phyloP scores from a whole-genome alignment of 2,113 vertebrate species.

The Chionodraco myersi region DNA sequence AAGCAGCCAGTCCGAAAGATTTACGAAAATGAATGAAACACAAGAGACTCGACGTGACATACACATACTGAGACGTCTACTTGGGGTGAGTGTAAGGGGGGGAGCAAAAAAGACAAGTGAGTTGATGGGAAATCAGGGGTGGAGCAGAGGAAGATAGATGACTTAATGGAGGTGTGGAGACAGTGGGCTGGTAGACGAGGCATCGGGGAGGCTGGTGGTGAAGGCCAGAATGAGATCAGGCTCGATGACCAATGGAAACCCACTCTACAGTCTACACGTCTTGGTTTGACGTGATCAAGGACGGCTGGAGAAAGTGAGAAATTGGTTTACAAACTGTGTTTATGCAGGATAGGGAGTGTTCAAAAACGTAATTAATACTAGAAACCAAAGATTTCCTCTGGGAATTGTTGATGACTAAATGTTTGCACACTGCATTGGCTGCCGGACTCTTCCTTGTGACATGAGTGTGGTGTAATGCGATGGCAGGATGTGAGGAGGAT shows the following conservation, averaged over 20 bases:
- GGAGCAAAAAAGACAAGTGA: conserved; percentile 68
- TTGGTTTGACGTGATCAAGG: conserved; percentile 78
- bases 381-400: neutral
- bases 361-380: conserved; percentile 36
- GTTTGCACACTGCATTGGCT: neutral
- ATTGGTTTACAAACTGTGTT: conserved; percentile 43
- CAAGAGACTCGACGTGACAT: conserved; percentile 40
- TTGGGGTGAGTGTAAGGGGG: conserved; percentile 39
- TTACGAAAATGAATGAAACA: conserved; percentile 45
- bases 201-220: conserved; percentile 78
- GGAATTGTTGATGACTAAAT: neutral
- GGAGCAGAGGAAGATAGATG: conserved; percentile 83
- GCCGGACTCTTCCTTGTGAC: conserved; percentile 20
- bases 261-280: conserved; percentile 67
- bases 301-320: conserved; percentile 40
- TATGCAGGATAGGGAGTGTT: conserved; percentile 33
- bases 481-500: conserved; percentile 55
- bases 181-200: conserved; percentile 80
- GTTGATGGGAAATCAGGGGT: conserved; percentile 74
- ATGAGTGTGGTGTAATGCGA: conserved; percentile 10
- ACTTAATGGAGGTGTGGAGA: conserved; percentile 81
- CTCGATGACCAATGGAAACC: conserved; percentile 76
- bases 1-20: conserved; percentile 3
- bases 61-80: conserved; percentile 45
- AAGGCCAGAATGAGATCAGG: conserved; percentile 76